A percentile compares a stretch with the other conserved stretches of the same genome.
phyloP scores from a whole-genome alignment of 64 coral and sea anemone genomes.

The Pocillopora verrucosa region DNA sequence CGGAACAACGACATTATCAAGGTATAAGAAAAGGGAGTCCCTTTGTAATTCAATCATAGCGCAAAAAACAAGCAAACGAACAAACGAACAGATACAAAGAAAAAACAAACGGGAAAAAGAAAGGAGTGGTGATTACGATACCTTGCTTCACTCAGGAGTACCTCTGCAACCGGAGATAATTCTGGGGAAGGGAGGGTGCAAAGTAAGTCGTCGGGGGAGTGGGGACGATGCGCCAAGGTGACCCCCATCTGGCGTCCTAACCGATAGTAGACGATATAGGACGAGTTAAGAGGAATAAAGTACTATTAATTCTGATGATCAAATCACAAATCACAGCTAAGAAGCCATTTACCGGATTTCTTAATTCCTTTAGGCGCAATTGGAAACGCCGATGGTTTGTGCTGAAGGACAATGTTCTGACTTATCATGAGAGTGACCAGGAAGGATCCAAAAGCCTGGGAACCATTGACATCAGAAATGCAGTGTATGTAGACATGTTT shows the following conservation, averaged over 20 bases:
- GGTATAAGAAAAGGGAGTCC: constrained; percentile 24
- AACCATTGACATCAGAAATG: constrained; percentile 84
- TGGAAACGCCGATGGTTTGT: constrained; percentile 99
- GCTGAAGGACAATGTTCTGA: constrained; percentile 81
- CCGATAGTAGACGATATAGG: too few relatives aligned
- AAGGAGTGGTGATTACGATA: too few relatives aligned
- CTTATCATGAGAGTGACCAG: constrained; percentile 91
- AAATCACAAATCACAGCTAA: background rate
- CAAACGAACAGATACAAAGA: too few relatives aligned
- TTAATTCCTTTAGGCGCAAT: constrained; percentile 67
- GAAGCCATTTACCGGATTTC: background rate
- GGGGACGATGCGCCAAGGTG: too few relatives aligned
- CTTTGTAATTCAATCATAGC: background rate
- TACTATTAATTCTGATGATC: background rate
- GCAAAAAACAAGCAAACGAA: too few relatives aligned
- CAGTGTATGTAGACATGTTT: constrained; percentile 60
- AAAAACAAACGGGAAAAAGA: too few relatives aligned
- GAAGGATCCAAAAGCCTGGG: constrained; percentile 88
- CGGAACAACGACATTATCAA: constrained; percentile 91
- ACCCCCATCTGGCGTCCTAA: too few relatives aligned
- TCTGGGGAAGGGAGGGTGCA: too few relatives aligned
- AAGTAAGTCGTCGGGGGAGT: too few relatives aligned
- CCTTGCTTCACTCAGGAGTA: too few relatives aligned
- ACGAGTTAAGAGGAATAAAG: too few relatives aligned
- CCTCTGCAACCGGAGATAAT: too few relatives aligned